Conservation (phyloP, 2,113 vertebrate genomes). For the Nanger granti region DNA sequence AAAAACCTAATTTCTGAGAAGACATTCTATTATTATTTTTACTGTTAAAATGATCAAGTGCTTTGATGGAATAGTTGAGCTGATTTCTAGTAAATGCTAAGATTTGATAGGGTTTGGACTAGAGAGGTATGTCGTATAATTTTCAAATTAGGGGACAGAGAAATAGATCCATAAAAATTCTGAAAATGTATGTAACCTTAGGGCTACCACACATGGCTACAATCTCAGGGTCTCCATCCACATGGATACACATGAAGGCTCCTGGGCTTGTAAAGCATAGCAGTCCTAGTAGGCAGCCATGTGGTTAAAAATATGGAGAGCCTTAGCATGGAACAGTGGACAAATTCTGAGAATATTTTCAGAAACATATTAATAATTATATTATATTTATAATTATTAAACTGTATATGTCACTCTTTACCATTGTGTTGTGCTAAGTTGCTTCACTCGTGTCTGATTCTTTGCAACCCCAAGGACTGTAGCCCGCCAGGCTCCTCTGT, state of each 20-base stretch:
- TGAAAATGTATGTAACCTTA: background rate
- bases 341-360: background rate
- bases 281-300: background rate
- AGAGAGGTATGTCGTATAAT: background rate
- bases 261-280: too few species aligned
- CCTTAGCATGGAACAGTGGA: background rate
- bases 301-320: background rate
- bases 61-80: background rate
- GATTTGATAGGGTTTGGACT: background rate
- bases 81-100: background rate
- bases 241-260: fast-evolving
- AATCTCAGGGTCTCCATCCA: background rate
- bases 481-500: background rate
- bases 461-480: background rate
- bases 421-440: background rate
- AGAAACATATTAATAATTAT: background rate
- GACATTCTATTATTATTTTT: background rate
- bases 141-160: background rate
- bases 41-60: constrained; percentile 18
- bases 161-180: background rate
- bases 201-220: too few species aligned
- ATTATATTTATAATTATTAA: background rate
- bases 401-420: background rate
- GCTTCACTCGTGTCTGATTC: background rate
- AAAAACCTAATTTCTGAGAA: background rate